phyloP scores from a whole-genome alignment of 2,797 vertebrate genomes.

The Molothrus ater region DNA sequence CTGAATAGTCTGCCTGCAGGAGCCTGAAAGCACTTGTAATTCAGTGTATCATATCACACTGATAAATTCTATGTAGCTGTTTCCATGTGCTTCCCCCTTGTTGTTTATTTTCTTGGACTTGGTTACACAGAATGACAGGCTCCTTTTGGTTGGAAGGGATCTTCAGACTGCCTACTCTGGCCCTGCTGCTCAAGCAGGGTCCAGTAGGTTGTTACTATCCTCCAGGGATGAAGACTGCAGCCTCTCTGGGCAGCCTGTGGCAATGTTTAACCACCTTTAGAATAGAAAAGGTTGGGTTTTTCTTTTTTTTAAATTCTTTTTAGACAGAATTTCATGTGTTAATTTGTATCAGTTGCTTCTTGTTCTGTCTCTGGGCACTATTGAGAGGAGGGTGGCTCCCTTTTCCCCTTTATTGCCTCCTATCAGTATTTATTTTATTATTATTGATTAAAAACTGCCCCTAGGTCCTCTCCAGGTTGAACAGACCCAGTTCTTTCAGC shows the following conservation, averaged over 20 bases:
- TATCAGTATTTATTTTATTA: background rate
- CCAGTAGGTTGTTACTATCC: background rate
- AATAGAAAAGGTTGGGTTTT: background rate
- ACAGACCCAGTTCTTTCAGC: background rate
- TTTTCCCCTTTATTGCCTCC: background rate
- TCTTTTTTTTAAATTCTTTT: rapidly evolving
- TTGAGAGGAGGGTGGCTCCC: background rate
- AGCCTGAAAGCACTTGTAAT: background rate
- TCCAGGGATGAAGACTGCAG: background rate
- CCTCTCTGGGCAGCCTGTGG: background rate
- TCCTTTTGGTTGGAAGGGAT: background rate
- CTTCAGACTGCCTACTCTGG: background rate
- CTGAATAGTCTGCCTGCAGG: background rate
- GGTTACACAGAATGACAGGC: background rate
- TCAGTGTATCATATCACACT: background rate
- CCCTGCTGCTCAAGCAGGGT: background rate
- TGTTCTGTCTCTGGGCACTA: background rate
- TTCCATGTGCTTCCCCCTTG: background rate
- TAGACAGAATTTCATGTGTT: background rate
- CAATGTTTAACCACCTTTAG: background rate
- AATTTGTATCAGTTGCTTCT: background rate
- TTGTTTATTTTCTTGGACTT: background rate
- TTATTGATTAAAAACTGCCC: background rate
- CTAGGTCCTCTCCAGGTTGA: background rate
- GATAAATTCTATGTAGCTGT: background rate